These are phyloP conservation scores for Australoheros scitulus DNA, from an alignment of 2,113 vertebrate species.

Conservation along the genomic window DNA sequence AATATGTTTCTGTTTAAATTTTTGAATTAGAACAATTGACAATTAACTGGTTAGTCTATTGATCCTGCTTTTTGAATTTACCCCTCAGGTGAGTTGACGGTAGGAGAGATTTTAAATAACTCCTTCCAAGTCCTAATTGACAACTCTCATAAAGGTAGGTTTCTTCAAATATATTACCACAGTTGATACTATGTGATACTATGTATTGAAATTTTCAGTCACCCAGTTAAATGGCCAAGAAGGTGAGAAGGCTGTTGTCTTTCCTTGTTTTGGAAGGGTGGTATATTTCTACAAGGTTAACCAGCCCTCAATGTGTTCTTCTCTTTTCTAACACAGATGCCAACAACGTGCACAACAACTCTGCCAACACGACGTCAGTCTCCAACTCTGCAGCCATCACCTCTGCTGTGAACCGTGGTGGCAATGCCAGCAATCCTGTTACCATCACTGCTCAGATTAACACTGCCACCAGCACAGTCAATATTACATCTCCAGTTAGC, in stretches of 20 bases:
- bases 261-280: slow-evolving; percentile 14
- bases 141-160: slow-evolving; percentile 79
- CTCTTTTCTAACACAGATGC: slow-evolving; percentile 82
- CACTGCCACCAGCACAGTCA: slow-evolving; percentile 94
- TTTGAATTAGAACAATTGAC: slow-evolving; percentile 32
- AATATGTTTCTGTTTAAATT: slow-evolving; percentile 47
- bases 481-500: slow-evolving; percentile 92
- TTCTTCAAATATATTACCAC: slow-evolving; percentile 60
- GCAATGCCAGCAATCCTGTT: slow-evolving; percentile 82
- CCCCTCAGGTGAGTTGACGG: slow-evolving; percentile 80
- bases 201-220: slow-evolving; percentile 56
- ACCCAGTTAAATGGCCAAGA: slow-evolving; percentile 25
- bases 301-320: neutral
- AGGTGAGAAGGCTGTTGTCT: slow-evolving; percentile 39
- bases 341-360: slow-evolving; percentile 94
- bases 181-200: slow-evolving; percentile 60
- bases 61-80: slow-evolving; percentile 81
- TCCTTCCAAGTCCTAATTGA: slow-evolving; percentile 81
- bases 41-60: slow-evolving; percentile 73
- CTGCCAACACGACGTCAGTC: slow-evolving; percentile 82
- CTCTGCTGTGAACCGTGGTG: slow-evolving; percentile 70
- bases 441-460: slow-evolving; percentile 96
- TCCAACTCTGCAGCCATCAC: slow-evolving; percentile 75
- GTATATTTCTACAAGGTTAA: neutral
- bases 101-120: slow-evolving; percentile 82